Percentiles rank a stretch among this genome's conserved stretches.
Evolutionary conservation across 2,113 vertebrate genomes (phyloP).

Genomic region (Paraplagusia blochii): DNA sequence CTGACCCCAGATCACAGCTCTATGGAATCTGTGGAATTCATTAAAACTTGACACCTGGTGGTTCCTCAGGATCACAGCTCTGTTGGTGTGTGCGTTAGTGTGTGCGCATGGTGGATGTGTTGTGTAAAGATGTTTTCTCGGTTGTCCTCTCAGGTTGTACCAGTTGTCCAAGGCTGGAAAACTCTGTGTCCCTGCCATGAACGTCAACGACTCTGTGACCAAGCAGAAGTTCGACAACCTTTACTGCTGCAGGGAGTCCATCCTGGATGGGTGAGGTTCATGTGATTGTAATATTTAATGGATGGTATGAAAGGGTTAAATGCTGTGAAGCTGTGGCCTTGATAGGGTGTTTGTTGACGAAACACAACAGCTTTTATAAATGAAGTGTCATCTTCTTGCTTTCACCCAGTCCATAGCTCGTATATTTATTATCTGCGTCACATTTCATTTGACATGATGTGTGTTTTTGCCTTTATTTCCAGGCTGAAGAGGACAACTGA

Average conservation of each 20-base stretch:
- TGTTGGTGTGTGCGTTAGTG: conserved; percentile 3
- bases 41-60: conserved; percentile 21
- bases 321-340: too few species aligned
- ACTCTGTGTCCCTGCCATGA: conserved; percentile 97
- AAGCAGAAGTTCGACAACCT: conserved; percentile 99
- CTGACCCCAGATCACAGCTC: not conserved
- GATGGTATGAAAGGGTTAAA: not conserved
- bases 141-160: conserved; percentile 82
- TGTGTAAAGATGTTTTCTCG: conserved; percentile 18
- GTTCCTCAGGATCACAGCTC: conserved; percentile 10
- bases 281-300: not conserved
- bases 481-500: conserved; percentile 98
- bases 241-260: conserved; percentile 97
- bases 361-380: too few species aligned
- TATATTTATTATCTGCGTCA: too few species aligned
- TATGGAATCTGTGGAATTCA: conserved; percentile 29
- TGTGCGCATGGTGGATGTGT: not conserved
- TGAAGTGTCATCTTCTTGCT: too few species aligned
- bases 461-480: conserved; percentile 18
- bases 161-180: conserved; percentile 98
- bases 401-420: too few species aligned
- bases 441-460: too few species aligned
- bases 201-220: conserved; percentile 97
- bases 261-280: conserved; percentile 90
- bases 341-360: too few species aligned